Percentiles rank a stretch among this genome's conserved stretches.
These are phyloP conservation scores for Dicrostonyx torquatus DNA, from an alignment of 2,797 vertebrate genomes.

Conservation along the genomic window DNA sequence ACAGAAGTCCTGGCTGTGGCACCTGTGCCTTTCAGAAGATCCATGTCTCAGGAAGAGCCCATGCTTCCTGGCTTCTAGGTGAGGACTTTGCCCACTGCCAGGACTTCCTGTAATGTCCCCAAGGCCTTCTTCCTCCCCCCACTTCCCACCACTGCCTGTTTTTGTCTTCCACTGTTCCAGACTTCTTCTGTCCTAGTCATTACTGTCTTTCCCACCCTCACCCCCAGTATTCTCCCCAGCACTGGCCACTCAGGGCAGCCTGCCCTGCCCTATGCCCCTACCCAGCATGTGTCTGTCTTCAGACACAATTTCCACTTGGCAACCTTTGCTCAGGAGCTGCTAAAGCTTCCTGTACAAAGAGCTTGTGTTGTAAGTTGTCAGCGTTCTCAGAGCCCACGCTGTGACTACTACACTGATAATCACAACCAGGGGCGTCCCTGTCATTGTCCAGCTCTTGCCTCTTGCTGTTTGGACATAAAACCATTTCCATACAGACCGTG, in stretches of 20 bases:
- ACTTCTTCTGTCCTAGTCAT: neutral
- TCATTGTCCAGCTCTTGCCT: neutral
- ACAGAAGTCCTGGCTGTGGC: neutral
- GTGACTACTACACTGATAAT: no score
- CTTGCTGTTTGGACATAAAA: neutral
- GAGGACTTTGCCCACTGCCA: neutral
- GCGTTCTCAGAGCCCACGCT: neutral
- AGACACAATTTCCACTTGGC: neutral
- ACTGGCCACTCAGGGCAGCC: neutral
- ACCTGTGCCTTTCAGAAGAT: neutral
- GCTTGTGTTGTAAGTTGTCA: neutral
- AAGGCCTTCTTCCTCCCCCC: neutral
- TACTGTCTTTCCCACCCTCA: neutral
- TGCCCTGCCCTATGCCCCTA: neutral
- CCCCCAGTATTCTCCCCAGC: no score
- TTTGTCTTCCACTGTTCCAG: neutral
- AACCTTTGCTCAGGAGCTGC: neutral
- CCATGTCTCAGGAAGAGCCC: neutral
- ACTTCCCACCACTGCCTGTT: neutral
- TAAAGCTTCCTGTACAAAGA: neutral
- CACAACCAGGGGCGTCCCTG: neutral
- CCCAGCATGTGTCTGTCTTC: neutral
- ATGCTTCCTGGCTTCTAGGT: neutral
- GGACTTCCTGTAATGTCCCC: neutral
- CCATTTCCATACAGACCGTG: neutral